Percentiles rank a stretch among this genome's conserved stretches.
Conservation (phyloP, 2,888 invertebrate species). For the Sphaeridia pumilis region DNA sequence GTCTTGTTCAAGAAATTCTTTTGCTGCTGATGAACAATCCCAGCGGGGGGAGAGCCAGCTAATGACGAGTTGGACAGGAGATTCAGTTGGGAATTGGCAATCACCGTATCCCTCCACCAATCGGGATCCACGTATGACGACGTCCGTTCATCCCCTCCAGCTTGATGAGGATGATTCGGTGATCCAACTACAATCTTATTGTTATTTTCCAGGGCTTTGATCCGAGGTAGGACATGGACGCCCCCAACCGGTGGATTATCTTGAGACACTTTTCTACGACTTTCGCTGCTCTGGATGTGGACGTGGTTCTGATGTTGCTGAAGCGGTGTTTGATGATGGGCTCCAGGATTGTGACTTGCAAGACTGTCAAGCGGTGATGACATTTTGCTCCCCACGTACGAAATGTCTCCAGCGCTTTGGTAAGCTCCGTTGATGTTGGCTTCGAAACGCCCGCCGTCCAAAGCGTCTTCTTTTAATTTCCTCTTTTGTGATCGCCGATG, state of each 20-base stretch:
- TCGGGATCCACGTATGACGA: constrained; percentile 33
- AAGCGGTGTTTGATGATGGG: too few species aligned
- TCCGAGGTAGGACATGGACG: constrained; percentile 6
- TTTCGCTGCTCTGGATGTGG: too few species aligned
- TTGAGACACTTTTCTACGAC: neutral
- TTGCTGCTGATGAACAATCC: neutral
- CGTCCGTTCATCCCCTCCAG: constrained; percentile 21
- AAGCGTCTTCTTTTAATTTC: constrained; percentile 1
- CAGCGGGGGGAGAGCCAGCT: neutral
- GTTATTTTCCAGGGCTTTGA: neutral
- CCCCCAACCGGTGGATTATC: constrained; percentile 4
- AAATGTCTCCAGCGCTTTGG: constrained; percentile 16
- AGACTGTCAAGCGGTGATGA: neutral
- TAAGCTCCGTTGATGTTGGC: constrained; percentile 15
- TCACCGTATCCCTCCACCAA: constrained; percentile 33
- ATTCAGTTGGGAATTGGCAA: constrained; percentile 32
- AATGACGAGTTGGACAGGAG: constrained; percentile 20
- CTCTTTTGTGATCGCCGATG: constrained; percentile 14
- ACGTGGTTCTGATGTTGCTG: too few species aligned
- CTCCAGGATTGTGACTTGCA: neutral
- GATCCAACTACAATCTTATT: constrained; percentile 1
- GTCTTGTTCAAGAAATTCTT: constrained; percentile 1
- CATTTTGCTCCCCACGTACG: neutral
- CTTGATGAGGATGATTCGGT: too few species aligned
- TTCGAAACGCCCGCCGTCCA: constrained; percentile 2